Evolutionary conservation across 1,140 invertebrate species (phyloP), one percentile per base, ranked within the genome.

Genomic region (Antheraea pernyi): DNA sequence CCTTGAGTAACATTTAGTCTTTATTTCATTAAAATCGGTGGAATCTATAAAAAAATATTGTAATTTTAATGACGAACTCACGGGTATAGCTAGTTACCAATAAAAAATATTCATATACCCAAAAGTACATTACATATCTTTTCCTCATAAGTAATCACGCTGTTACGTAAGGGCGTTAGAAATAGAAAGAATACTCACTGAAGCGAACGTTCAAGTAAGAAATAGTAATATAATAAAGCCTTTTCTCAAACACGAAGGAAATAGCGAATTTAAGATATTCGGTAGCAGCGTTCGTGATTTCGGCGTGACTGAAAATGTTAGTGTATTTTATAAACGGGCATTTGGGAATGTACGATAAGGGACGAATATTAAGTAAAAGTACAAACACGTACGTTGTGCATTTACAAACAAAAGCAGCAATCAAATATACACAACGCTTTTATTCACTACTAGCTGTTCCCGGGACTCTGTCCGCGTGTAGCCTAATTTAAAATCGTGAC

Each of bases 211-310:
- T 53, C 46, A 13, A 53, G 46, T 53, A 16, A 13, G 46, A 53
- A 53, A 53, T 53, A 53, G 46, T 53, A 53, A 53, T 53, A 53
- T 53, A 53, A 53, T 53, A 53, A 53, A 53, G 46, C 46, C 46
- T 53, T 53, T 53, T 53, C 46, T 53, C 46, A 53, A 53, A 53
- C 16, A 53, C 61, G 22, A 36, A 37, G 22, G 22, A 63, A 63
- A 63, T 63, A 37, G 37, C 61, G 22, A 63, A 63, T 30, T n/a
- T 36, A 36, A 22, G 61, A 36, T 30, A 63, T 63, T 63, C 37
- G 8, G n/a, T 63, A 63, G 37, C 30, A 37, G n/a, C 30, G 61
- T 36, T 22, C 61, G 61, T 63, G 19, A 63, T 63, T 63, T 36
- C 30, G 61, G 30, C 61, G 36, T 37, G 37, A 3, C 61, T 22